These are phyloP conservation scores for Calliphora vicina DNA, from an alignment of 1,140 invertebrate species.

Conservation along the genomic window DNA sequence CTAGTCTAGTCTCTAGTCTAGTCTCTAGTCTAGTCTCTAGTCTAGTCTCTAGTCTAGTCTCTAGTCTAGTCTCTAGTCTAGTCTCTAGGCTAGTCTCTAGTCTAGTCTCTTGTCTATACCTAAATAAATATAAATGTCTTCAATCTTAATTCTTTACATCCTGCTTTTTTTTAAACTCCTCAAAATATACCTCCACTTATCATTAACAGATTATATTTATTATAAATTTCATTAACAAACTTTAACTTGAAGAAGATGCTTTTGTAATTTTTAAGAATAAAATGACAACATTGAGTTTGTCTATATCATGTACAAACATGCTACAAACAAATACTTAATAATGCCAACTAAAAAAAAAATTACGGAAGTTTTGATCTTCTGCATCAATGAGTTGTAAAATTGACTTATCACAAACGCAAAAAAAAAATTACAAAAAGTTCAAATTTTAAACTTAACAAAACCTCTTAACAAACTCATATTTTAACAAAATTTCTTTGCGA, in stretches of 20 bases:
- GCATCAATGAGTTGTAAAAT: conserved; percentile 28
- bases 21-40: no score
- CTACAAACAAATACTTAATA: background rate
- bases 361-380: conserved; percentile 32
- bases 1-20: no score
- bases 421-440: background rate
- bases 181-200: background rate
- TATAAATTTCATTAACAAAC: background rate
- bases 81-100: no score
- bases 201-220: background rate
- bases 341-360: background rate
- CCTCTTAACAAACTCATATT: conserved; percentile 22
- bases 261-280: background rate
- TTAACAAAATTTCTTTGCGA: background rate
- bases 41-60: no score
- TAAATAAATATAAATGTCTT: no score
- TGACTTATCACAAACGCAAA: conserved; percentile 21
- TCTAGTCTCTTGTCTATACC: no score
- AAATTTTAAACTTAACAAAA: conserved; percentile 11
- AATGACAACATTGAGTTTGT: background rate
- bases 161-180: no score
- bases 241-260: background rate
- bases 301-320: background rate
- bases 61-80: no score
- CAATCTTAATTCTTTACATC: no score